Evolutionary conservation across 2,797 vertebrate species (phyloP).

Genomic region (Rhynchotus rufescens): DNA sequence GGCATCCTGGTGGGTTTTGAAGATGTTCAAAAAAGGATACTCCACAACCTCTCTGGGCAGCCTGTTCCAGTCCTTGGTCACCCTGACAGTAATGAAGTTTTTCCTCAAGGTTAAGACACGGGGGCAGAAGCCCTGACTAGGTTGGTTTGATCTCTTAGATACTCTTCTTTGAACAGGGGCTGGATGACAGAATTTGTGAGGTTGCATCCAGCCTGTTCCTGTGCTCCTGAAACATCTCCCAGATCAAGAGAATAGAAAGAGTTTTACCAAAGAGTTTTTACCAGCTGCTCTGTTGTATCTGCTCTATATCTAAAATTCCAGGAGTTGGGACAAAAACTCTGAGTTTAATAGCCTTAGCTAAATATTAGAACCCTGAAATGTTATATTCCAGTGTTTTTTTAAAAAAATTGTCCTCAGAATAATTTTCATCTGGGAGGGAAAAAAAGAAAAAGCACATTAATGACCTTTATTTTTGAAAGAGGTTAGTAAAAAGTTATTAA

Average conservation of each 20-base stretch:
- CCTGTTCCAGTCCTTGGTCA: no score
- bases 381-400: slow-evolving; percentile 8
- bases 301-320: not conserved
- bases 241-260: not conserved
- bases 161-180: not conserved
- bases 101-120: not conserved
- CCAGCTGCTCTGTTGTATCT: not conserved
- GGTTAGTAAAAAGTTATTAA: slow-evolving; percentile 64
- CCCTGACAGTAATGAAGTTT: no score
- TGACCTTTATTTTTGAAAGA: slow-evolving; percentile 62
- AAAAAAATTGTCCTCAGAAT: slow-evolving; percentile 23
- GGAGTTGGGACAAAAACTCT: not conserved
- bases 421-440: slow-evolving; percentile 11
- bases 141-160: not conserved
- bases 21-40: no score
- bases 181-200: not conserved
- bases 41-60: no score
- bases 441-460: slow-evolving; percentile 31
- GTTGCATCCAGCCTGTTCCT: not conserved
- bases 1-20: no score
- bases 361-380: slow-evolving; percentile 35
- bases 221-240: not conserved
- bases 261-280: not conserved
- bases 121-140: not conserved
- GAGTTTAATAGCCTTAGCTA: slow-evolving; percentile 16